Evolutionary conservation across 2,888 invertebrate genomes (phyloP), one percentile per base, ranked within the genome.

Genomic region (Vandiemenella viatica): DNA sequence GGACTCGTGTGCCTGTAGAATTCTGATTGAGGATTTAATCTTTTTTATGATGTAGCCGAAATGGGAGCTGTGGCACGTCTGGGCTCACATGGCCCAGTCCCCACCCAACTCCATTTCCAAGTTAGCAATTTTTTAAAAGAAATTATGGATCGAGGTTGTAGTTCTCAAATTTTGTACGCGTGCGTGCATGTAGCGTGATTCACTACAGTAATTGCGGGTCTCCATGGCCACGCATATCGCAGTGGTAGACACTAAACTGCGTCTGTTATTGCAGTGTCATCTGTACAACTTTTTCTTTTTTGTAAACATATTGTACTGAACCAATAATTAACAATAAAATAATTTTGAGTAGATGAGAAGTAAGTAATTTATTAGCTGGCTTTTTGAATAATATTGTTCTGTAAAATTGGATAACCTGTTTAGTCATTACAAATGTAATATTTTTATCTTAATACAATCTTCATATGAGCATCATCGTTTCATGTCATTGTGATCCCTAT

Each of bases 231-330:
- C n/a, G n/a, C n/a, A n/a, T n/a, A n/a, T n/a, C n/a, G n/a, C n/a
- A n/a, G n/a, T n/a, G n/a, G n/a, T n/a, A n/a, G n/a, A 19, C 17
- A 19, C n/a, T 49, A 51, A 50, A 54, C 50, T 54, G 54, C 54
- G 50, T 50, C 51, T 54, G 52, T 54, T 52, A 45, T 44, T 52
- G 52, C 52, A 54, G 49, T 52, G 49, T 51, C 51, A 50, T 46
- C 47, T 52, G 52, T 54, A 54, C 46, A 54, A 51, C 51, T 53
- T 54, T 54, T n/a, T n/a, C n/a, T n/a, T 49, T 54, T 54, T 54
- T 54, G 52, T 54, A 54, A 52, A 50, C 50, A 54, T 50, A 38
- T 50, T 54, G 54, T 54, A 54, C 50, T 54, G 54, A 54, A 51
- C 46, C 50, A 51, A 52, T 54, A 52, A 54, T 54, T 50, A 52